A percentile compares a stretch with the other conserved stretches of the same genome.
Evolutionary conservation across 2,113 vertebrate genomes (phyloP).

Genomic region (Arizona elegans): DNA sequence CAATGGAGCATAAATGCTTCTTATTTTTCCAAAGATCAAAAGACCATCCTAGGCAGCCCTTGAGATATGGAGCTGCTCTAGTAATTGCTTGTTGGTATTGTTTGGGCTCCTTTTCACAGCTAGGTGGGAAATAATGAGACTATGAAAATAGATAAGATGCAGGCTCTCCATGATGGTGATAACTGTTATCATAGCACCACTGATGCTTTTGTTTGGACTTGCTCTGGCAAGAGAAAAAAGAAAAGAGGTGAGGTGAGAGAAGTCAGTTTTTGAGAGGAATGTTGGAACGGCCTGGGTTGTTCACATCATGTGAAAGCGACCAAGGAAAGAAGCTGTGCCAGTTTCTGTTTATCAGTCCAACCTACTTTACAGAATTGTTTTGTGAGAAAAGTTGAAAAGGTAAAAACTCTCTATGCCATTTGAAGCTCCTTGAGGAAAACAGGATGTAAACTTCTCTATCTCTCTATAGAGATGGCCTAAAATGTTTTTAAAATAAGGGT

Average conservation of each 20-base stretch:
- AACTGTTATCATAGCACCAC: background rate
- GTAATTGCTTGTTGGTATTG: background rate
- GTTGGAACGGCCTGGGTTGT: background rate
- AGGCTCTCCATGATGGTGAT: background rate
- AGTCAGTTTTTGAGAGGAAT: background rate
- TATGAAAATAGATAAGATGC: background rate
- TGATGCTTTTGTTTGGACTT: background rate
- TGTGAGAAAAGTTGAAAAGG: background rate
- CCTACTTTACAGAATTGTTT: background rate
- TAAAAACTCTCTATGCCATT: background rate
- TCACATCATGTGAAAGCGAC: background rate
- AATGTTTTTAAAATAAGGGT: background rate
- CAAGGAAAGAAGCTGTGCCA: background rate
- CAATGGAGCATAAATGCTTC: background rate
- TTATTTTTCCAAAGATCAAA: background rate
- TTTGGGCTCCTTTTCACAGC: background rate
- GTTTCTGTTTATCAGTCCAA: background rate
- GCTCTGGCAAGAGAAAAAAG: background rate
- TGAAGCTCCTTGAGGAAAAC: background rate
- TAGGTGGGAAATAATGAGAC: background rate
- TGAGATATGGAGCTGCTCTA: background rate
- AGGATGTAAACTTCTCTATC: background rate
- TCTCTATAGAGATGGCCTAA: background rate
- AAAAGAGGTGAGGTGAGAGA: background rate
- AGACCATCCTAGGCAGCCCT: background rate